Base-by-base conservation (phyloP, 2,113 vertebrate species). In the Eptesicus fuscus region DNA sequence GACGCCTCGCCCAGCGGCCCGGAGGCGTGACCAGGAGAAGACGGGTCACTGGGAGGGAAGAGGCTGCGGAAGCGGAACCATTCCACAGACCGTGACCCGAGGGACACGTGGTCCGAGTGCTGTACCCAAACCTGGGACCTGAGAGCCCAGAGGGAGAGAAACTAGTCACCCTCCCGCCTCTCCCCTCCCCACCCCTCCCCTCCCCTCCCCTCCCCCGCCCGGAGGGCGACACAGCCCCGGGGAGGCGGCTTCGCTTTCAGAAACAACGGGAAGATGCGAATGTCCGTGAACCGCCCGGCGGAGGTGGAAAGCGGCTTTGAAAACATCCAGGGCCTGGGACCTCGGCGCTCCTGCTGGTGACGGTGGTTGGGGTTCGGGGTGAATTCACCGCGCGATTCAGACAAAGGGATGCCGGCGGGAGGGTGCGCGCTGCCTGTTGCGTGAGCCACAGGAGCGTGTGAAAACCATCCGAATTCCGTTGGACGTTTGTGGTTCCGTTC, bases 191-290 rank as follows among this genome's bases (percentile, higher is more conserved):
- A n/a, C n/a, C 42, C 42, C 42, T 2, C 2, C 47, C 13, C 13
- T 14, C 13, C 42, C 42, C 42, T 2, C 2, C 47, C 13, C 13
- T 14, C 13, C 47, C 47, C 13, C 47, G 44, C 14, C 47, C 47
- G 13, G 47, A 49, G 47, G 47, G 47, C 2, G 18, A 53, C 17
- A 53, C 51, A 18, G 51, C 51, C 11, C 74, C 88, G 88, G 5
- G 83, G 91, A 61, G 73, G 80, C 89, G 76, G 83, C 97, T 90
- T 97, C 77, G 89, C 97, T 97, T 97, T 95, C 91, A 97, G 96
- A 97, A 98, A 97, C 95, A 97, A 96, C 98, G 98, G 97, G 95
- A 97, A 98, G 90, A 97, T 95, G 96, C 97, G 98, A 96, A 98
- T 97, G 98, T 98, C 98, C 98, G 97, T 97, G 88, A 98, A 97